Evolutionary conservation across 2,888 invertebrate genomes (phyloP).

Genomic region (Leptopilina myrica): DNA sequence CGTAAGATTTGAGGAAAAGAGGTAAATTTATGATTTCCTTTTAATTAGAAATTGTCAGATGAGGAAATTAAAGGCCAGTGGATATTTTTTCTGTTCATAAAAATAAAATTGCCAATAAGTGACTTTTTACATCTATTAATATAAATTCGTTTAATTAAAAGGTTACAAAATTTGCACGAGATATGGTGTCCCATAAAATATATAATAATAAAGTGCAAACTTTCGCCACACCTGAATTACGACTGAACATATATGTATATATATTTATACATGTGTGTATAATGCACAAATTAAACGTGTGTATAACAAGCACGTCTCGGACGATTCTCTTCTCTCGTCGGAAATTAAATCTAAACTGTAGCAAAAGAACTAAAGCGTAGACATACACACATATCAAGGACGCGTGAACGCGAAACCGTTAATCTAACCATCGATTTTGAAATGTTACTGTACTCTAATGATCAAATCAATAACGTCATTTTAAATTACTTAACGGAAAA

Average conservation of each 20-base stretch:
- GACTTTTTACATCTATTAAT: neutral
- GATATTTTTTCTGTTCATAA: neutral
- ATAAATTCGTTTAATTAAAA: neutral
- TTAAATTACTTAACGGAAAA: neutral
- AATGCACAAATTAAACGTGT: neutral
- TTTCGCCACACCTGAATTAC: constrained; percentile 29
- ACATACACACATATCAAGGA: neutral
- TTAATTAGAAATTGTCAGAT: neutral
- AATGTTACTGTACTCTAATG: constrained; percentile 1
- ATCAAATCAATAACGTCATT: constrained; percentile 23
- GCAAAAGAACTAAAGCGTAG: neutral
- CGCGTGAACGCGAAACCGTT: constrained; percentile 1
- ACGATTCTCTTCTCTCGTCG: constrained; percentile 16
- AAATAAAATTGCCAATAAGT: neutral
- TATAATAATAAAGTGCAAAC: constrained; percentile 16
- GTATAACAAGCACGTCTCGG: neutral
- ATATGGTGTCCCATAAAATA: constrained; percentile 19
- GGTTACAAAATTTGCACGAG: neutral
- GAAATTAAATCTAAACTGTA: neutral
- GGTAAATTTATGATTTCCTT: constrained; percentile 3
- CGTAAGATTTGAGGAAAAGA: neutral
- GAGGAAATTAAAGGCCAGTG: neutral
- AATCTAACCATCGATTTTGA: constrained; percentile 9
- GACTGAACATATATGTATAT: neutral
- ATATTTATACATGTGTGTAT: neutral